Conservation (phyloP, 2,797 vertebrate genomes). For the Cirrhinus molitorella region DNA sequence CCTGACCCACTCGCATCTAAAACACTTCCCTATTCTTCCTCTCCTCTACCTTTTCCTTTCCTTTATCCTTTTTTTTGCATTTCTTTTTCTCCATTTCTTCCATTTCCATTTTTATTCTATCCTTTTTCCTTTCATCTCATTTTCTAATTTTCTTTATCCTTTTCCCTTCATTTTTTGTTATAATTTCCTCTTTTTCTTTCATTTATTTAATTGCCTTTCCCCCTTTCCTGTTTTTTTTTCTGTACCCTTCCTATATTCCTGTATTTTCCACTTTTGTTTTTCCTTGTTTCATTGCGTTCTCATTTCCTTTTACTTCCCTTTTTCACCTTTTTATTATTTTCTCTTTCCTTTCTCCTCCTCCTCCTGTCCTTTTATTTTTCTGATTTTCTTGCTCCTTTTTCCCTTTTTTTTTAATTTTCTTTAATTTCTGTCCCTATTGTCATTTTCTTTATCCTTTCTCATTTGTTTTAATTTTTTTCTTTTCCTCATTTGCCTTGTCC, state of each 20-base stretch:
- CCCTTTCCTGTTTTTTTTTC: background rate
- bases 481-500: background rate
- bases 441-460: background rate
- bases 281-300: constrained; percentile 1
- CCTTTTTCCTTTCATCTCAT: background rate
- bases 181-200: background rate
- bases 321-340: background rate
- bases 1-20: constrained; percentile 31
- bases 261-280: background rate
- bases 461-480: too few relatives aligned
- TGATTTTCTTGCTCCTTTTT: constrained; percentile 14
- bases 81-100: background rate
- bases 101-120: too few relatives aligned
- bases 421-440: background rate
- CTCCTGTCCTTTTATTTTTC: background rate
- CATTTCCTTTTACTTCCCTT: constrained; percentile 12
- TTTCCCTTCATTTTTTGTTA: background rate
- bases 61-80: background rate
- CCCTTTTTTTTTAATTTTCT: background rate
- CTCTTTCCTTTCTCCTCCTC: background rate
- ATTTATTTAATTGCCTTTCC: background rate
- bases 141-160: background rate
- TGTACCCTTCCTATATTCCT: background rate
- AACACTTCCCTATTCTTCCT: background rate
- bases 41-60: constrained; percentile 13